Evolutionary conservation across 2,113 vertebrate species (phyloP).

Genomic region (Caracal caracal): DNA sequence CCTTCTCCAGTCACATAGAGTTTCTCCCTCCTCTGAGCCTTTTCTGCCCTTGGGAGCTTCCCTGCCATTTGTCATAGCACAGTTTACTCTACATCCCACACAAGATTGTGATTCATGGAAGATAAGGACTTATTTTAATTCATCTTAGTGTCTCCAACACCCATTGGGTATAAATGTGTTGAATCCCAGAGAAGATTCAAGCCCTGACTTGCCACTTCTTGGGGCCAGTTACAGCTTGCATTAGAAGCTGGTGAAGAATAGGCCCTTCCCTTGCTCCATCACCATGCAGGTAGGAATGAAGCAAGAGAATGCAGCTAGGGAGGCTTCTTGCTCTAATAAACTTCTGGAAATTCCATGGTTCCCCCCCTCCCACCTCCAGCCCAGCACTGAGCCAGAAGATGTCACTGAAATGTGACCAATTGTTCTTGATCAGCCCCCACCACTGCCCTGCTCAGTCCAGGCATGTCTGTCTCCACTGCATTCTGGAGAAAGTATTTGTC

Average conservation of each 20-base stretch:
- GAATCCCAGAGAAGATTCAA: neutral
- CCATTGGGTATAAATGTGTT: neutral
- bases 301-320: neutral
- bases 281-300: rapidly evolving
- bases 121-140: neutral
- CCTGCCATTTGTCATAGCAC: neutral
- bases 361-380: neutral
- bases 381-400: neutral
- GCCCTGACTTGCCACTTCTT: neutral
- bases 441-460: neutral
- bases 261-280: neutral
- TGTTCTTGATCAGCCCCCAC: neutral
- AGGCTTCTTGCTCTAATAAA: neutral
- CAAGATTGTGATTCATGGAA: neutral
- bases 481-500: neutral
- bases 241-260: neutral
- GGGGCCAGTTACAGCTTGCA: neutral
- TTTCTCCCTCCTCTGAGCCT: neutral
- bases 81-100: neutral
- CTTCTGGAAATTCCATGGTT: neutral
- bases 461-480: too few relatives aligned
- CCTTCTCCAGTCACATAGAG: neutral
- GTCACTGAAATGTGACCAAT: neutral
- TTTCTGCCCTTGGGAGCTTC: neutral
- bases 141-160: neutral